A percentile compares a stretch with the other conserved stretches of the same genome.
Conservation (phyloP, 1,140 invertebrate genomes). For the Aphaenogaster rudis region DNA sequence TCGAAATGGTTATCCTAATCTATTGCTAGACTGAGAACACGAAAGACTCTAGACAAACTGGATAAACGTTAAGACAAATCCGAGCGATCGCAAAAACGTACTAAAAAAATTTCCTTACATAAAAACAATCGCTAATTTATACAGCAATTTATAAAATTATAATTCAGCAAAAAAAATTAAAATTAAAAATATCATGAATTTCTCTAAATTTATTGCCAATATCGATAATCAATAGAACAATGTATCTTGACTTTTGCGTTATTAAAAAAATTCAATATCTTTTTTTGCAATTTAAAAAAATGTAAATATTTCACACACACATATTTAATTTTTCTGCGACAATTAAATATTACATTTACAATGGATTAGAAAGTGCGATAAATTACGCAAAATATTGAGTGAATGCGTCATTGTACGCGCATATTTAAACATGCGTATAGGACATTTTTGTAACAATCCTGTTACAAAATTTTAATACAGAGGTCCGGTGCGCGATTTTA, state of each 20-base stretch:
- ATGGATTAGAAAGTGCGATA: not conserved
- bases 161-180: not conserved
- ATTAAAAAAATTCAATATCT: conserved; percentile 14
- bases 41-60: not conserved
- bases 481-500: conserved; percentile 1
- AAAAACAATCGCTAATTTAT: conserved; percentile 1
- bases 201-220: not conserved
- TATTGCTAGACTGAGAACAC: not conserved
- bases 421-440: not conserved
- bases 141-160: not conserved
- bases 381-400: not conserved
- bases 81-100: not conserved
- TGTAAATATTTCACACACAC: not conserved
- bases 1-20: not conserved
- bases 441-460: not conserved
- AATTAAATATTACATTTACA: not conserved
- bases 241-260: not conserved
- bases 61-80: not conserved
- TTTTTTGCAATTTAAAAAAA: not conserved
- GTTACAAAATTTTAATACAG: conserved; percentile 35
- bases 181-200: conserved; percentile 7
- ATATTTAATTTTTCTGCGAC: not conserved
- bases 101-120: not conserved
- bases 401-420: not conserved
- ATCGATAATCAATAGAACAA: conserved; percentile 3